These are phyloP conservation scores for Emydura subglobosa DNA, from an alignment of 2,113 vertebrate species.

Conservation along the genomic window DNA sequence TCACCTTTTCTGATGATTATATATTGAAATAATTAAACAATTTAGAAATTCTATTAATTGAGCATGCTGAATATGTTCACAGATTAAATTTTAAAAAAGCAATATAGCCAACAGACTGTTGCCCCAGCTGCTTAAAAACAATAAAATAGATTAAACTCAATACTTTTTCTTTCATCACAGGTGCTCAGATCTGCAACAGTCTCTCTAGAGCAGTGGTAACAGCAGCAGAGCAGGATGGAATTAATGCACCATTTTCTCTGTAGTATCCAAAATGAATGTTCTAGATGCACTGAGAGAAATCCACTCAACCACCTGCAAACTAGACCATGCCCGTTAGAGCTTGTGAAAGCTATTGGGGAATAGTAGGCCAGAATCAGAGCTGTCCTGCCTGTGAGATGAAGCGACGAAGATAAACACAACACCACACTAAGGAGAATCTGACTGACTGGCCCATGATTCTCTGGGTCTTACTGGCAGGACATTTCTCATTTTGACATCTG, in stretches of 20 bases:
- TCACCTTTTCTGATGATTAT: not conserved
- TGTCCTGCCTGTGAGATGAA: not conserved
- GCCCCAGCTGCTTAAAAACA: not conserved
- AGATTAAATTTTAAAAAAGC: not conserved
- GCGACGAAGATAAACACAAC: not conserved
- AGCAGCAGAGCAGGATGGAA: not conserved
- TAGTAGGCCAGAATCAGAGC: not conserved
- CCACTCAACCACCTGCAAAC: not conserved
- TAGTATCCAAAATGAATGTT: not conserved
- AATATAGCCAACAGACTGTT: not conserved
- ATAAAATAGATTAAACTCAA: not conserved
- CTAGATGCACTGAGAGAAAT: not conserved
- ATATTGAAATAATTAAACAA: not conserved
- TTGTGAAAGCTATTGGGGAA: not conserved
- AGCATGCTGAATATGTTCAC: not conserved
- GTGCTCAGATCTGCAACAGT: not conserved
- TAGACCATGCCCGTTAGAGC: not conserved
- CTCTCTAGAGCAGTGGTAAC: not conserved
- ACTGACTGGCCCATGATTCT: not conserved
- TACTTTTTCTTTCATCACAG: not conserved
- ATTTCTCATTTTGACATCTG: not conserved
- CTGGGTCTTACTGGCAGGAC: not conserved
- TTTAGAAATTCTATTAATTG: not conserved
- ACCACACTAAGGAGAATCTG: not conserved
- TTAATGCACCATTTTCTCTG: not conserved